Evolutionary conservation across 2,797 vertebrate species (phyloP).

Genomic region (Otus scops): DNA sequence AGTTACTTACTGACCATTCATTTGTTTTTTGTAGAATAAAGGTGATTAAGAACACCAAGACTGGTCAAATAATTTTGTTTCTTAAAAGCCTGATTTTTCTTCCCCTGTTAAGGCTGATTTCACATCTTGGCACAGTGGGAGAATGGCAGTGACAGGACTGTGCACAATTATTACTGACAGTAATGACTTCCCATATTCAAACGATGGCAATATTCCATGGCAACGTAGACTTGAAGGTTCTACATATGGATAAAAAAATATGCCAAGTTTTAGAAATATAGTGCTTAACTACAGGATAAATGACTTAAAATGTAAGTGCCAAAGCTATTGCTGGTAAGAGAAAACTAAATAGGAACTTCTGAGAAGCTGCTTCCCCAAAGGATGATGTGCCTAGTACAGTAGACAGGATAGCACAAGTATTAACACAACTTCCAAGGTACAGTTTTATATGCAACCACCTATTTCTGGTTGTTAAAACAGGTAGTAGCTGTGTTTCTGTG

Average conservation of each 20-base stretch:
- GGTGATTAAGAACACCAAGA: slow-evolving; percentile 68
- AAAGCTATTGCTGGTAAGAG: not conserved
- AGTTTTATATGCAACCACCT: not conserved
- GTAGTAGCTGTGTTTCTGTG: not conserved
- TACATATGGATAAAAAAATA: not conserved
- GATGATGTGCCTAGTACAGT: not conserved
- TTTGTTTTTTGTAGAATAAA: slow-evolving; percentile 75
- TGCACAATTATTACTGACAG: not conserved
- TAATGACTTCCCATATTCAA: not conserved
- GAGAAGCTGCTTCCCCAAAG: not conserved
- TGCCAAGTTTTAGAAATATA: not conserved
- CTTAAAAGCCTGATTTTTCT: not conserved
- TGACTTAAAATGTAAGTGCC: not conserved
- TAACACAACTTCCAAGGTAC: not conserved
- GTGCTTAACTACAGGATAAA: not conserved
- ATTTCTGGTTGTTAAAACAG: not conserved
- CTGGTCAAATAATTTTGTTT: slow-evolving; percentile 66
- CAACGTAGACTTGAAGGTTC: not conserved
- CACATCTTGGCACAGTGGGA: not conserved
- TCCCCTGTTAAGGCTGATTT: not conserved
- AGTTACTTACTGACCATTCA: slow-evolving; percentile 65
- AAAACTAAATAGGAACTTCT: not conserved
- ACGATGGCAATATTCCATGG: not conserved
- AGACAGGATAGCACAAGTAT: not conserved
- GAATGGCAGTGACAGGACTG: not conserved